A percentile compares a stretch with the other conserved stretches of the same genome.
Conservation (phyloP, 2,797 vertebrate species). For the Halcyon leucocephala region DNA sequence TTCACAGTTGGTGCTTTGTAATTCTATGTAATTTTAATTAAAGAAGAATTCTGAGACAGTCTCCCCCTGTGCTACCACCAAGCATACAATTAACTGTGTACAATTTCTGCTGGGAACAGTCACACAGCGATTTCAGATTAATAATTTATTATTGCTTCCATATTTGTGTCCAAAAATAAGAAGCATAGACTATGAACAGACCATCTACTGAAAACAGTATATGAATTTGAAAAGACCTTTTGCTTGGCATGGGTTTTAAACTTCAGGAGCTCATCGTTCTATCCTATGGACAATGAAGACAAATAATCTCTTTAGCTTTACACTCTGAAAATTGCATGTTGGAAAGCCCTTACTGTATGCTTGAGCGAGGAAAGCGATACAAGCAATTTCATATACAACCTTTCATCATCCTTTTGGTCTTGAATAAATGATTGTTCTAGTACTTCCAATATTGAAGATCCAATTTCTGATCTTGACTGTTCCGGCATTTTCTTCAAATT, state of each 20-base stretch:
- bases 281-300: neutral
- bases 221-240: neutral
- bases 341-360: neutral
- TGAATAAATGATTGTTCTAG: neutral
- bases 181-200: neutral
- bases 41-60: constrained; percentile 83
- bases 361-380: neutral
- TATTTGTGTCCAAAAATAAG: constrained; percentile 36
- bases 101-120: constrained; percentile 82
- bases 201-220: neutral
- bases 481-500: constrained; percentile 14
- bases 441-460: neutral
- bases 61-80: constrained; percentile 81
- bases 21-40: constrained; percentile 89
- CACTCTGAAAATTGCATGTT: neutral
- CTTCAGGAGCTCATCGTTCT: neutral
- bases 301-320: neutral
- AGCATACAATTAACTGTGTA: constrained; percentile 84
- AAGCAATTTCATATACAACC: neutral
- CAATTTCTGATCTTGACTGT: neutral
- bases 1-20: constrained; percentile 81
- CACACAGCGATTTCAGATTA: constrained; percentile 80
- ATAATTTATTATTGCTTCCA: constrained; percentile 82
- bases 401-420: neutral
- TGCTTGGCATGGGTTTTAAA: neutral